phyloP scores from a whole-genome alignment of 2,113 vertebrate genomes.

The Platichthys flesus region DNA sequence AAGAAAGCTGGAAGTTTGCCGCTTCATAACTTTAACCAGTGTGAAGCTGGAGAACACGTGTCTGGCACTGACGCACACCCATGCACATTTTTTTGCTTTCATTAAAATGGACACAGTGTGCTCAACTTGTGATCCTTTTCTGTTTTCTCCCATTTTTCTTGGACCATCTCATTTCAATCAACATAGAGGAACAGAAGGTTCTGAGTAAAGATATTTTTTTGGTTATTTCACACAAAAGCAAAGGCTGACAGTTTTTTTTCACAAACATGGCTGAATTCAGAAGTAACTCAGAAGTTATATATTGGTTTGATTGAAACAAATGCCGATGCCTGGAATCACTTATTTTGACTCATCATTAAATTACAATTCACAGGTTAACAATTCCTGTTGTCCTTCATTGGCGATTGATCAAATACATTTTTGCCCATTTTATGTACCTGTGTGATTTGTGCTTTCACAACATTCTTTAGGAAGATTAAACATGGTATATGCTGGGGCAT shows the following conservation, averaged over 20 bases:
- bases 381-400: background rate
- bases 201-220: background rate
- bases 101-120: constrained; percentile 21
- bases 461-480: too few relatives aligned
- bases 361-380: too few relatives aligned
- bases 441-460: too few relatives aligned
- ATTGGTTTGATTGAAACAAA: background rate
- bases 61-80: constrained; percentile 35
- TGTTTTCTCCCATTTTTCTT: constrained; percentile 34
- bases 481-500: background rate
- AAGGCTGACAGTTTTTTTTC: background rate
- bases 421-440: background rate
- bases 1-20: constrained; percentile 52
- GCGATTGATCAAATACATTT: background rate
- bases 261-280: too few relatives aligned
- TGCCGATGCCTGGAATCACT: too few relatives aligned
- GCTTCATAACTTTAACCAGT: constrained; percentile 39
- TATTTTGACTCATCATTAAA: too few relatives aligned
- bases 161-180: background rate
- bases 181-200: background rate
- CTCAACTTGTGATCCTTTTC: constrained; percentile 30
- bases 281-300: background rate
- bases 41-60: background rate
- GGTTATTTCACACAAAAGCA: background rate
- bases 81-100: constrained; percentile 13